Base-by-base conservation (phyloP, 1,140 invertebrate species). In the Heterodera schachtii region DNA sequence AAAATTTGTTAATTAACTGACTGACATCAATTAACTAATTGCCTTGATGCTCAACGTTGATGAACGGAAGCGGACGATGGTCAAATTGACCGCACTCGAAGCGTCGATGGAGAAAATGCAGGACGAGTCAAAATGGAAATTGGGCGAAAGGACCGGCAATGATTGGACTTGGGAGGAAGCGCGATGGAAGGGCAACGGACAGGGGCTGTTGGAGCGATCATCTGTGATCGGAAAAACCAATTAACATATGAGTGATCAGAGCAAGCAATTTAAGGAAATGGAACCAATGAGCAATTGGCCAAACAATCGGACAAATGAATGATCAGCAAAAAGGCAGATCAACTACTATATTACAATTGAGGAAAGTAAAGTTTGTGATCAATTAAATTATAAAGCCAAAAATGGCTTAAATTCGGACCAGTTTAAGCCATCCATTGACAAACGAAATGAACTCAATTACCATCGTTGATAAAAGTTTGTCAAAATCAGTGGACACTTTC, bases 101-200 rank as follows among this genome's bases (percentile, higher is more conserved):
- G 82, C 84, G 46, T 83, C 82, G 3, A 83, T 83, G 11, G 47
- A 44, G 70, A 83, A 83, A 3, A 69, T 73, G 70, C 82, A 83
- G 2, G 82, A 41, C 11, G 77, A 31, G 19, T 60, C 21, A n/a
- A 47, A 19, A 43, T n/a, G 83, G 16, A 83, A 81, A 9, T 41
- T 41, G 31, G 41, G 11, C 9, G 78, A 44, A 21, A 84, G 13
- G 16, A 64, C 60, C 11, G 82, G 81, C 0, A 83, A 67, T 13
- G 16, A 21, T 64, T 76, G 57, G 4, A 70, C n/a, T 43, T 64
- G 21, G 3, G 75, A 46, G 3, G 67, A 21, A 19, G 82, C 83
- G n/a, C 64, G 21, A 44, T 83, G 79, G 57, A 83, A 83, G n/a
- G 82, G 73, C 41, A 64, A 11, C 8, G 82, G 82, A 52, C 82